Conservation (phyloP, 2,797 vertebrate genomes). For the Chlorospingus semifuscus region DNA sequence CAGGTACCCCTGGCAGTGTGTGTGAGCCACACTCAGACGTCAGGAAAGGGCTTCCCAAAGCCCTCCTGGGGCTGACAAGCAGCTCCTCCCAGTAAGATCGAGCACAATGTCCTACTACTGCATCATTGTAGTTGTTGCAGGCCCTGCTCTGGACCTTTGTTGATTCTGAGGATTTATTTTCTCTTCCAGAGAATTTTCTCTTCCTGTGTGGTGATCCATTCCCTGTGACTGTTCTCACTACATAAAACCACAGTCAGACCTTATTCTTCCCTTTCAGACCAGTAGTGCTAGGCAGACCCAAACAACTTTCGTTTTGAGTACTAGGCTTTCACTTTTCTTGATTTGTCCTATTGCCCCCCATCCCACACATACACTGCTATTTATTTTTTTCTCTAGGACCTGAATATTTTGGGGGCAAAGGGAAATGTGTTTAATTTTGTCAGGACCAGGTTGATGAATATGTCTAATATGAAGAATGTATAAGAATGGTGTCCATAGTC, state of each 20-base stretch:
- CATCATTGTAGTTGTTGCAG: background rate
- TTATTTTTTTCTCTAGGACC: background rate
- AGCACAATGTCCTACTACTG: background rate
- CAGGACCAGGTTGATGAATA: background rate
- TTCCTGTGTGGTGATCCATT: background rate
- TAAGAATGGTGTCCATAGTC: background rate
- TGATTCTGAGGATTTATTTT: background rate
- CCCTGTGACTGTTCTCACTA: background rate
- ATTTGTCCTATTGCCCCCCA: background rate
- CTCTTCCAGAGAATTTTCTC: background rate
- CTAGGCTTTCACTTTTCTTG: background rate
- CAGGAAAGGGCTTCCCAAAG: background rate
- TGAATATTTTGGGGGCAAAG: background rate
- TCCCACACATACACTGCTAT: too few species aligned
- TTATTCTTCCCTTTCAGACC: background rate
- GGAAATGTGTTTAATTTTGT: background rate
- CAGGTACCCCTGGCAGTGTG: fast-evolving
- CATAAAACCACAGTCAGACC: background rate
- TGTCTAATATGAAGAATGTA: background rate
- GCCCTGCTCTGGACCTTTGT: background rate
- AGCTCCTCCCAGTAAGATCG: fast-evolving
- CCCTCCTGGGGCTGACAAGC: fast-evolving
- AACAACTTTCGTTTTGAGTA: background rate
- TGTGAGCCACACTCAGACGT: background rate
- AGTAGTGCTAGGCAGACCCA: background rate